Conservation (phyloP, 2,888 invertebrate genomes). For the Ochropacha duplaris region DNA sequence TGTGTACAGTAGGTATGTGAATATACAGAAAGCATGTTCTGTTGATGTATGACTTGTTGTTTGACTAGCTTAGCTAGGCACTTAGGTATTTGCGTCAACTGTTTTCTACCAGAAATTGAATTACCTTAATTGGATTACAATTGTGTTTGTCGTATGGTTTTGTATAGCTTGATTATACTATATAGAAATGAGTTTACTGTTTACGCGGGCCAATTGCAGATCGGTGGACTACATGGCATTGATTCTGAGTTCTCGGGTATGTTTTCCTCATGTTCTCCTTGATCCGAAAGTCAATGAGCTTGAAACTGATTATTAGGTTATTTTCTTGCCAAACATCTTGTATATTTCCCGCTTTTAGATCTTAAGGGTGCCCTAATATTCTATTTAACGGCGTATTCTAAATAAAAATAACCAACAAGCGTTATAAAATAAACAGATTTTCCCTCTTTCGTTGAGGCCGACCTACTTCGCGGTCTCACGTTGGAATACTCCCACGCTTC, state of each 20-base stretch:
- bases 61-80: background rate
- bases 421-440: conserved; percentile 22
- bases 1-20: conserved; percentile 6
- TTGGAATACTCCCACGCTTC: conserved; percentile 61
- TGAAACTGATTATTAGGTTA: no score
- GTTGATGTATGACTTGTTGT: conserved; percentile 16
- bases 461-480: conserved; percentile 53
- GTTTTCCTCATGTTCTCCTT: no score
- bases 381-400: conserved; percentile 15
- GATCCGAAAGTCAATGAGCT: no score
- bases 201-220: no score
- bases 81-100: background rate
- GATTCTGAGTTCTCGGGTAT: no score
- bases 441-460: conserved; percentile 50
- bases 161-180: background rate
- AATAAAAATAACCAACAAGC: conserved; percentile 16
- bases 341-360: background rate
- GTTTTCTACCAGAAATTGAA: background rate
- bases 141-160: background rate
- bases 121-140: background rate
- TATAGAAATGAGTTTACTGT: no score
- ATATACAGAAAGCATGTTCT: conserved; percentile 19
- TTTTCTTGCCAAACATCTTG: background rate
- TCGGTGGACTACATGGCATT: no score
- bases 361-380: conserved; percentile 4